Conservation (phyloP, 2,113 vertebrate species). For the Centropus unirufus region DNA sequence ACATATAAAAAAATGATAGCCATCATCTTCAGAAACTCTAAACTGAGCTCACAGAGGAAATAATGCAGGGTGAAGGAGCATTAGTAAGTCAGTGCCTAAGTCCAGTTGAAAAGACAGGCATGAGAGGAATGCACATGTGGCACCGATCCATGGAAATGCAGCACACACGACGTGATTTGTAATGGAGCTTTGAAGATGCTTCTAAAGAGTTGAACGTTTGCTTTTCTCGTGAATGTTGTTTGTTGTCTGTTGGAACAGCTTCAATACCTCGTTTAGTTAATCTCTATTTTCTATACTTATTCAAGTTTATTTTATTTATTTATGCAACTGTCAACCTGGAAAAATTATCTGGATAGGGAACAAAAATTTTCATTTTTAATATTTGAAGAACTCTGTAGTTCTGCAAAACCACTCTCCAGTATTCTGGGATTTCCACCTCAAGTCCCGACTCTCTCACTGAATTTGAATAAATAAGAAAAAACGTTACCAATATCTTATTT, state of each 20-base stretch:
- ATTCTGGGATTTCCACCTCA: neutral
- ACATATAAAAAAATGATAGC: neutral
- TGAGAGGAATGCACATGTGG: accelerated
- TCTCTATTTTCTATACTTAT: neutral
- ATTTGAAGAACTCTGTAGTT: neutral
- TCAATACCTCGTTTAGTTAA: neutral
- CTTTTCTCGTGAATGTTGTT: neutral
- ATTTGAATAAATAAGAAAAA: neutral
- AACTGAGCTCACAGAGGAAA: neutral
- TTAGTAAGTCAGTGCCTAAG: neutral
- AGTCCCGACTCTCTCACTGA: neutral
- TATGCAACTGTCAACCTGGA: neutral
- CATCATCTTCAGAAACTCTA: neutral
- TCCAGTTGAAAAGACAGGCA: neutral
- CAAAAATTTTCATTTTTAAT: neutral
- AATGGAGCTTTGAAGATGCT: neutral
- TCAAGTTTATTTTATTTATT: neutral
- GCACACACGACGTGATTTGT: accelerated
- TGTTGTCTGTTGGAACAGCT: neutral
- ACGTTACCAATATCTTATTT: neutral
- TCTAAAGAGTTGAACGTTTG: neutral
- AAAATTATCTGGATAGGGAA: neutral
- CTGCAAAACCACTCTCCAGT: neutral
- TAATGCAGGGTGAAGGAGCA: neutral
- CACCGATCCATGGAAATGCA: accelerated